These are phyloP conservation scores for Hyperopisus bebe DNA, from an alignment of 2,113 vertebrate genomes.

Conservation along the genomic window DNA sequence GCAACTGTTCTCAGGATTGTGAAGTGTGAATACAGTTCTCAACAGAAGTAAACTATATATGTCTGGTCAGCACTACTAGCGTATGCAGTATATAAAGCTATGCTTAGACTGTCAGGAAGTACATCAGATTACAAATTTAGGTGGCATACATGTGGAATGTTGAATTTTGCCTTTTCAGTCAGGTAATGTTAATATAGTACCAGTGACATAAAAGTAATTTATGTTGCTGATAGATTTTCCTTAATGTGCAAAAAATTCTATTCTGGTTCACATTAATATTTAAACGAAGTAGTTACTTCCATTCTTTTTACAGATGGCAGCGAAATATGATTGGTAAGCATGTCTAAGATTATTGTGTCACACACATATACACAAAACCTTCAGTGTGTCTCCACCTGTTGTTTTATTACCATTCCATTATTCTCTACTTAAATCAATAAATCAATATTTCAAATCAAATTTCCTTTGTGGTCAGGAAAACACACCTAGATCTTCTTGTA, in stretches of 20 bases:
- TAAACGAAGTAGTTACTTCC: conserved; percentile 34
- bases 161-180: conserved; percentile 49
- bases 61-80: not conserved
- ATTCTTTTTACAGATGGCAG: conserved; percentile 21
- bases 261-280: conserved; percentile 43
- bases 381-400: not conserved
- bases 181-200: conserved; percentile 26
- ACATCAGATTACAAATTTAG: not conserved
- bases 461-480: not conserved
- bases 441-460: not conserved
- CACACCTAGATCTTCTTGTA: not conserved
- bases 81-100: not conserved
- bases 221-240: conserved; percentile 32
- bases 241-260: conserved; percentile 38
- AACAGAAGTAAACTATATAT: not conserved
- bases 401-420: not conserved
- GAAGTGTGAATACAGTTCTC: not conserved
- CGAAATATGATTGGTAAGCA: conserved; percentile 16
- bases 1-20: not conserved
- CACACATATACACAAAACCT: not conserved
- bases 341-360: conserved; percentile 6
- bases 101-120: not conserved
- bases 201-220: conserved; percentile 35
- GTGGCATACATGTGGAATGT: not conserved
- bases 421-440: not conserved